A percentile compares a stretch with the other conserved stretches of the same genome.
Conservation (phyloP, 2,888 invertebrate species). For the Chromoteleia sp. region DNA sequence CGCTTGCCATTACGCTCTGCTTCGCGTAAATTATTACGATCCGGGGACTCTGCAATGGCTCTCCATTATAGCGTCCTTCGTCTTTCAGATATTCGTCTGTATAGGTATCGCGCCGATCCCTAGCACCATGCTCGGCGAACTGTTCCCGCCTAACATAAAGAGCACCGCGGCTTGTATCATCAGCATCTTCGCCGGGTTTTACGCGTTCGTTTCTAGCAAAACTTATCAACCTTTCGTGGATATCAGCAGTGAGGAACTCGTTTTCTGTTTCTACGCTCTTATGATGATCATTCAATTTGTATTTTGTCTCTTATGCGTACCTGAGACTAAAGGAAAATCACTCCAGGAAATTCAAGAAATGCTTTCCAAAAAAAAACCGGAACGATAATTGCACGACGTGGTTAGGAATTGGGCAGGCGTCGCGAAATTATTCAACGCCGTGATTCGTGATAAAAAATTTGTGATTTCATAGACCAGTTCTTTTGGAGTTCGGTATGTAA, state of each 20-base stretch:
- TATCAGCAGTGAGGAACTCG: slow-evolving; percentile 59
- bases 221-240: slow-evolving; percentile 71
- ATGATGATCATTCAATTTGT: slow-evolving; percentile 71
- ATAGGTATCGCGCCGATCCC: slow-evolving; percentile 69
- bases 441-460: too few relatives aligned
- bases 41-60: slow-evolving; percentile 74
- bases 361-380: slow-evolving; percentile 56
- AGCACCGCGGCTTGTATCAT: slow-evolving; percentile 64
- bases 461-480: too few relatives aligned
- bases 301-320: slow-evolving; percentile 72
- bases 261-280: slow-evolving; percentile 74
- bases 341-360: slow-evolving; percentile 79
- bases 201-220: slow-evolving; percentile 68
- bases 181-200: slow-evolving; percentile 56
- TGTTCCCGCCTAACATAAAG: slow-evolving; percentile 70
- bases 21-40: slow-evolving; percentile 71
- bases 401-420: too few relatives aligned
- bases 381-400: slow-evolving; percentile 7
- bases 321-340: slow-evolving; percentile 80
- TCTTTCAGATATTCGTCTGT: slow-evolving; percentile 73
- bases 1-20: slow-evolving; percentile 75
- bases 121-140: slow-evolving; percentile 67
- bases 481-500: too few relatives aligned
- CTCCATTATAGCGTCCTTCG: slow-evolving; percentile 72
- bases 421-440: neutral